Evolutionary conservation across 1,140 invertebrate species (phyloP), one percentile per base, ranked within the genome.

Genomic region (Amyelois transitella): DNA sequence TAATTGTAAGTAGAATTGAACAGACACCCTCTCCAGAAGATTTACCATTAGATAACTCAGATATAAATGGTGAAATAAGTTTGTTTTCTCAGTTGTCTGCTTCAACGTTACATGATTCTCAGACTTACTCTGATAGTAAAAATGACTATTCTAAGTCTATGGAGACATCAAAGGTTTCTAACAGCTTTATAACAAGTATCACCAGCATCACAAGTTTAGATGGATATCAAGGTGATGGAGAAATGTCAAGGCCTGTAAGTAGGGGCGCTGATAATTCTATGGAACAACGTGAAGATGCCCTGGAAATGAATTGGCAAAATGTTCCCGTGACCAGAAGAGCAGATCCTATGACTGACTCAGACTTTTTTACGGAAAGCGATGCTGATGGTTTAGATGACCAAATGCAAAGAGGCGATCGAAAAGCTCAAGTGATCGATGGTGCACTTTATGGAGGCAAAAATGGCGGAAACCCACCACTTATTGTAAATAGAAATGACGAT

Each of bases 361-460:
- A 96, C 76, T 96, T 96, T 77, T 96, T 95, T 72, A 96, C 94
- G 5, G 95, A 96, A 86, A 95, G 94, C 66, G 95, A 96, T 85
- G 94, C 94, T 0, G 95, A 96, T 76, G 92, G 91, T 1, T 91
- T 93, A 77, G 94, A 95, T 58, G 94, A 95, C 18, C 88, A 93
- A 79, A 84, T 92, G 75, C 63, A 91, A 58, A 84, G 91, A 52
- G 93, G 93, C 1, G 94, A 96, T 74, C 88, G 93, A 14, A 86
- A 89, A 53, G 94, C 93, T 12, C 93, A 94, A 81, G 93, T 96
- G 4, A 96, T 96, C 32, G 95, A 96, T 80, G 95, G 95, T 1
- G 94, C 94, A 3, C 79, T 96, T 0, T 96, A 96, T 69, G 94
- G 94, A 0, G 86, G 92, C 77, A 62, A 92, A 86, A 85, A 91